These are phyloP conservation scores for Itoplectis maculator DNA, from an alignment of 2,888 invertebrate species.

Conservation along the genomic window DNA sequence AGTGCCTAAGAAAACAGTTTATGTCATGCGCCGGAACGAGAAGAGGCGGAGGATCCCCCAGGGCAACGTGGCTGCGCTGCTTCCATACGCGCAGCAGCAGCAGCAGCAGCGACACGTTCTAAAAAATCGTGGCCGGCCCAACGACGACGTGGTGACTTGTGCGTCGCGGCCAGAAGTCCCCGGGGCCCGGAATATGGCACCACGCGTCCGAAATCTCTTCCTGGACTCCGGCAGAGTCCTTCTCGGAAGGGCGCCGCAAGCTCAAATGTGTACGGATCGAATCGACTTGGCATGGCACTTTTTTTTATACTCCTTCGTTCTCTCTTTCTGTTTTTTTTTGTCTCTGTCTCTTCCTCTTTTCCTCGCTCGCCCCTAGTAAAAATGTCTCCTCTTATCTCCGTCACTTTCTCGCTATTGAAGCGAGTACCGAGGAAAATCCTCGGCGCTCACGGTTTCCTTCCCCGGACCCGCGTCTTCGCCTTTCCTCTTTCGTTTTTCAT, in stretches of 20 bases:
- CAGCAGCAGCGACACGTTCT: background rate
- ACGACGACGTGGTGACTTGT: constrained; percentile 17
- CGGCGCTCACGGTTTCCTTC: constrained; percentile 36
- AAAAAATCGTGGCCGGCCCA: constrained; percentile 38
- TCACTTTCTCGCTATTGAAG: constrained; percentile 43
- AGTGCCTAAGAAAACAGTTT: constrained; percentile 84
- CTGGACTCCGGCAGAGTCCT: constrained; percentile 19
- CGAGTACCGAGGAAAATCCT: constrained; percentile 34
- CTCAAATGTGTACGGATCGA: constrained; percentile 36
- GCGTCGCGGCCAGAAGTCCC: constrained; percentile 63
- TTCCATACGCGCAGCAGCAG: background rate
- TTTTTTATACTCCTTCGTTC: constrained; percentile 29
- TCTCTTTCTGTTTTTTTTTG: background rate
- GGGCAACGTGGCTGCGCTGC: background rate
- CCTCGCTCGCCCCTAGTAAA: background rate
- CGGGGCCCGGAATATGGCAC: constrained; percentile 43
- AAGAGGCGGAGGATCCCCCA: constrained; percentile 47
- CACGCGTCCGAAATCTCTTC: constrained; percentile 41
- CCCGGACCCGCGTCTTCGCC: constrained; percentile 27
- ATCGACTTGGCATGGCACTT: constrained; percentile 15
- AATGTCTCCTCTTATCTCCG: constrained; percentile 24
- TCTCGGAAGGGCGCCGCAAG: constrained; percentile 36
- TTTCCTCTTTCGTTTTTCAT: constrained; percentile 27
- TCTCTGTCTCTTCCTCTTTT: background rate
- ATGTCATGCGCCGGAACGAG: constrained; percentile 66